Conservation (phyloP, 2,797 vertebrate genomes). For the Neoniphon sammara region DNA sequence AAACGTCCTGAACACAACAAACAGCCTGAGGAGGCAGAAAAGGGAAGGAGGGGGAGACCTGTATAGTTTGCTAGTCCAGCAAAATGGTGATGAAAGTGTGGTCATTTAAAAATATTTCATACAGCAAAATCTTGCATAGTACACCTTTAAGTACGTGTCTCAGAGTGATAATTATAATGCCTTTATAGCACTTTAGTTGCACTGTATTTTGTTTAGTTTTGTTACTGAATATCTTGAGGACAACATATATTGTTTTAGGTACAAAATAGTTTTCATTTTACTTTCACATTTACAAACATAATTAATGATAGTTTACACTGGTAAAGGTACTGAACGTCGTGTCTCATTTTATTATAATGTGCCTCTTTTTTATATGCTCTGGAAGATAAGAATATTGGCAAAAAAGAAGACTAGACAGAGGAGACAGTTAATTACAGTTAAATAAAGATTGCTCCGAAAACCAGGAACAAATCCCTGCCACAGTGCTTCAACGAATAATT, state of each 20-base stretch:
- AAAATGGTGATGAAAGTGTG: too few species aligned
- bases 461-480: background rate
- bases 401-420: background rate
- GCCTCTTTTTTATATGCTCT: constrained; percentile 6
- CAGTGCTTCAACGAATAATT: too few species aligned
- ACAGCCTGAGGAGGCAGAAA: too few species aligned
- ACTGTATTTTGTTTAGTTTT: background rate
- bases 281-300: background rate
- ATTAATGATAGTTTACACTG: background rate
- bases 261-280: background rate
- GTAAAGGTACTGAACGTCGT: constrained; percentile 1
- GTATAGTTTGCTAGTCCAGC: too few species aligned
- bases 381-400: background rate
- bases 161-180: background rate
- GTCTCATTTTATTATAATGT: background rate
- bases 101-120: too few species aligned
- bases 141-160: background rate
- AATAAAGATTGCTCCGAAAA: background rate
- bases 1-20: too few species aligned
- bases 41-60: too few species aligned
- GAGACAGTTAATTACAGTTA: background rate
- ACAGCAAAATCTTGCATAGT: too few species aligned
- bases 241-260: background rate
- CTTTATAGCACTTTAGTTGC: background rate
- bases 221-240: background rate